Evolutionary conservation across 2,888 invertebrate genomes (phyloP), one percentile per base, ranked within the genome.

Genomic region (Nemapogon koenigi): DNA sequence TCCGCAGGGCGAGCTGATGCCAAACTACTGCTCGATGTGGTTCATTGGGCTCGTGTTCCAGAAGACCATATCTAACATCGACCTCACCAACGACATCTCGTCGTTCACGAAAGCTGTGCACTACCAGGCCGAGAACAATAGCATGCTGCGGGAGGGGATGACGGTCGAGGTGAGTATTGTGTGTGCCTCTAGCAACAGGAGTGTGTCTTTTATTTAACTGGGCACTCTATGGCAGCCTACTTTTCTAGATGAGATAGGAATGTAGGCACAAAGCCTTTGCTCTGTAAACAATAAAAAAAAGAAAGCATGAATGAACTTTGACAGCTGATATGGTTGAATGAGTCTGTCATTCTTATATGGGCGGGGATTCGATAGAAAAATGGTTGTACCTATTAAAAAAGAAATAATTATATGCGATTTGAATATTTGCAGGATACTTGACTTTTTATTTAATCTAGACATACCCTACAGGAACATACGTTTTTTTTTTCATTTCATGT

Each of bases 31-130:
- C 60, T 90, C 91, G 4, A 90, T 96, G 87, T 99, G 99, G 99
- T 98, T 98, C 70, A 95, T 99, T 53, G 99, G 99, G 0, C 81
- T 99, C 37, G 89, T 91, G 46, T 96, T 99, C 62, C 89, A 90
- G 52, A 94, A 93, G 73, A 86, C 89, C 10, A 91, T 90, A 60
- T 79, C 94, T 35, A 95, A 96, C 57, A 87, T 99, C 37, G 94
- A 98, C 72, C 84, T 98, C 41, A 97, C 97, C 0, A 87, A 87
- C 48, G 97, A 96, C 59, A 97, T 98, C 48, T 89, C 90, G 51
- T 85, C 85, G 36, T 98, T 98, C 69, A 94, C 92, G 1, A 90
- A 94, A 54, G 86, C 90, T 19, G 94, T 96, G 62, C 86, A 85
- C 62, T 83, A 85, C 48, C 89, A 90, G 62, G 92, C 91, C 0